Conservation (phyloP, 2,113 vertebrate species). For the Sylvia atricapilla region DNA sequence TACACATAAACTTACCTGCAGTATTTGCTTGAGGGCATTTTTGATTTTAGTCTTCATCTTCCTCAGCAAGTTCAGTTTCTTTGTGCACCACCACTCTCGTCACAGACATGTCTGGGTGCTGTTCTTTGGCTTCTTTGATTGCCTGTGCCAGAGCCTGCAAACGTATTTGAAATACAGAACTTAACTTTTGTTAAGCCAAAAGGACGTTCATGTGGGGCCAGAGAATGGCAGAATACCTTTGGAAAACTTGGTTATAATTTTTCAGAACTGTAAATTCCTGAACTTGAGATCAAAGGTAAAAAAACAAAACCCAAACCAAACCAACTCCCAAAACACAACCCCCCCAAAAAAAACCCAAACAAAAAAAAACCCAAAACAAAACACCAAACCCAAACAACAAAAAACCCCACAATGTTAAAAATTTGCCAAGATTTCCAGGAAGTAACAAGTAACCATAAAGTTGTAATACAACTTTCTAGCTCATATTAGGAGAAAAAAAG, state of each 20-base stretch:
- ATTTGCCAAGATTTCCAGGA: neutral
- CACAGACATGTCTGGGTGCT: constrained; percentile 99
- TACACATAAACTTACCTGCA: neutral
- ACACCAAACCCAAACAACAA: neutral
- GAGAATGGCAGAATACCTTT: neutral
- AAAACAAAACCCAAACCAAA: neutral
- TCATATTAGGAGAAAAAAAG: neutral
- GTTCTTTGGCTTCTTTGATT: constrained; percentile 98
- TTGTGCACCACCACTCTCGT: constrained; percentile 98
- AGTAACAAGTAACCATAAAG: neutral
- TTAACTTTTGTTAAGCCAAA: neutral
- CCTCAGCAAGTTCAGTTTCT: constrained; percentile 93
- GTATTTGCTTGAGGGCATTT: neutral
- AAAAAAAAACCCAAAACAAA: no score
- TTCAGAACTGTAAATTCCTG: neutral
- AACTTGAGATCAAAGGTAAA: neutral
- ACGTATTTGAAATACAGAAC: neutral
- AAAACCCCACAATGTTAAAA: neutral
- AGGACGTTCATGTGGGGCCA: neutral
- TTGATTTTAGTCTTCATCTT: constrained; percentile 78
- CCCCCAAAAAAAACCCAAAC: neutral
- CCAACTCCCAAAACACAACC: neutral
- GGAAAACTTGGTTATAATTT: neutral
- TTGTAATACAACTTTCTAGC: neutral
- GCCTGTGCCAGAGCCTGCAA: constrained; percentile 94